Percentiles rank a stretch among this genome's conserved stretches.
Conservation (phyloP, 1,140 invertebrate genomes). For the Rhysida immarginata region DNA sequence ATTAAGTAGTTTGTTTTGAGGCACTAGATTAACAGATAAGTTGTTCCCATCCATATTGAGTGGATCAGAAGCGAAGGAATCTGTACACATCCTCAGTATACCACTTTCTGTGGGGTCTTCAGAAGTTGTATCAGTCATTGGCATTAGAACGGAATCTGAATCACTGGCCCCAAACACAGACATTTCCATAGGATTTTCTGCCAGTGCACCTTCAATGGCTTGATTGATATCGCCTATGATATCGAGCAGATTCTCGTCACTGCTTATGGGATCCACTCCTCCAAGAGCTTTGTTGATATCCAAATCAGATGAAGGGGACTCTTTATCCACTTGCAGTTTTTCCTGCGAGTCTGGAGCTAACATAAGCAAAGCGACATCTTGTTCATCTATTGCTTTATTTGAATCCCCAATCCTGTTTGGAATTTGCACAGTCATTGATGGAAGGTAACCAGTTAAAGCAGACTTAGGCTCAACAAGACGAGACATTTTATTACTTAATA, state of each 20-base stretch:
- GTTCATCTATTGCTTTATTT: background rate
- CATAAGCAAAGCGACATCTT: constrained; percentile 1
- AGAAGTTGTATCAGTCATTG: background rate
- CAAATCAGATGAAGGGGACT: background rate
- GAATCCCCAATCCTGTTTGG: background rate
- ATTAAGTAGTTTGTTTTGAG: background rate
- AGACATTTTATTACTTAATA: background rate
- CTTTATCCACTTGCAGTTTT: background rate
- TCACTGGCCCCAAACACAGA: background rate
- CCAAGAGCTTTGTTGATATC: constrained; percentile 3
- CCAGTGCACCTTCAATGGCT: background rate
- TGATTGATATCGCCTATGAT: background rate
- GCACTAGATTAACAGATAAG: background rate
- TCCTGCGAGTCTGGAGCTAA: background rate
- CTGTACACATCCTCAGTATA: background rate
- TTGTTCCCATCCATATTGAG: background rate
- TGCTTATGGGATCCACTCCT: background rate
- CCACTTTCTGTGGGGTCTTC: background rate
- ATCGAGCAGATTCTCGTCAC: constrained; percentile 2
- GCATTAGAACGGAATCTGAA: background rate
- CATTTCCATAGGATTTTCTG: background rate
- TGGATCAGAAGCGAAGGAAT: background rate
- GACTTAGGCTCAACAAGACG: background rate
- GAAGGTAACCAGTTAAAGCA: background rate
- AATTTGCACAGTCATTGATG: background rate